Percentiles rank a stretch among this genome's conserved stretches.
Conservation (phyloP, 1,140 invertebrate genomes). For the Ruditapes philippinarum region DNA sequence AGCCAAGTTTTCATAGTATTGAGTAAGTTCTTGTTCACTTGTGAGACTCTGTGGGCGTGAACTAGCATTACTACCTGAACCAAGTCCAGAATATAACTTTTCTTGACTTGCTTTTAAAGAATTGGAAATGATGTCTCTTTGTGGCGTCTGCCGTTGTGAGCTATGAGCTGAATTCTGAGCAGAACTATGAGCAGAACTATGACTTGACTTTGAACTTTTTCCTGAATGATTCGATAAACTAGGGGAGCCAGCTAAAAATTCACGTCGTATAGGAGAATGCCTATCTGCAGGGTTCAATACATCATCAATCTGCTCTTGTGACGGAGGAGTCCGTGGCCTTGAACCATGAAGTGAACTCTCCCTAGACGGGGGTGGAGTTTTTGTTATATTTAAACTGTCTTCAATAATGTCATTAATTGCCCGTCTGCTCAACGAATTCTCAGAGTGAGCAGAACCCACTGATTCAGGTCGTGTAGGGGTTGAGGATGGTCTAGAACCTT, state of each 20-base stretch:
- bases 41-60: slow-evolving; percentile 74
- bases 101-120: slow-evolving; percentile 69
- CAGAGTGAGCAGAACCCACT: slow-evolving; percentile 35
- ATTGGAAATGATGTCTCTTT: slow-evolving; percentile 58
- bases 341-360: slow-evolving; percentile 16
- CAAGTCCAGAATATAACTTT: slow-evolving; percentile 70
- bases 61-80: slow-evolving; percentile 57
- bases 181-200: slow-evolving; percentile 7
- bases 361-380: background rate
- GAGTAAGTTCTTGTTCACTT: slow-evolving; percentile 81
- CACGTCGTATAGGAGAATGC: slow-evolving; percentile 59
- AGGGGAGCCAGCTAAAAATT: slow-evolving; percentile 46
- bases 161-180: slow-evolving; percentile 40
- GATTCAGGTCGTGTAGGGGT: slow-evolving; percentile 39
- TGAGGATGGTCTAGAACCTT: slow-evolving; percentile 9
- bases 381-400: slow-evolving; percentile 20
- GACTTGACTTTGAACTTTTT: slow-evolving; percentile 1
- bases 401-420: slow-evolving; percentile 43
- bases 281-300: slow-evolving; percentile 58
- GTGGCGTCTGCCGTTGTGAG: slow-evolving; percentile 56
- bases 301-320: slow-evolving; percentile 60
- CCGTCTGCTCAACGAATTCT: slow-evolving; percentile 25
- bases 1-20: slow-evolving; percentile 70
- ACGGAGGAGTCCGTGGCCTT: slow-evolving; percentile 21
- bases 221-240: background rate